These are phyloP conservation scores for Gobio occitaniae DNA, from an alignment of 2,797 vertebrate species.

Conservation along the genomic window DNA sequence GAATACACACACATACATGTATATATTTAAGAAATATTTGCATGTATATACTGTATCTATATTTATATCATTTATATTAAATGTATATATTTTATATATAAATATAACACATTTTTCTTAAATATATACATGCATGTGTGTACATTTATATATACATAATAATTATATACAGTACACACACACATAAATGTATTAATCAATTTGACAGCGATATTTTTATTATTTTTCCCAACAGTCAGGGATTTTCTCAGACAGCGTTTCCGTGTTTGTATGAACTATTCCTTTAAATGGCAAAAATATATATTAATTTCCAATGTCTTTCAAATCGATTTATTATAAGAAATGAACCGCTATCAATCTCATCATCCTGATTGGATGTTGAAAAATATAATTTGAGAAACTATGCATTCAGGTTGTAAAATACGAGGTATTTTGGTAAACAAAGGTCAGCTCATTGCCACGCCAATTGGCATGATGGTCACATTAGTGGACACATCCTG, in stretches of 20 bases:
- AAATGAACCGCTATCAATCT: background rate
- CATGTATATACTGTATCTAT: too few relatives aligned
- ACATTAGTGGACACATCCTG: slow-evolving; percentile 21
- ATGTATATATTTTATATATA: too few relatives aligned
- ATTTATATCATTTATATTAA: too few relatives aligned
- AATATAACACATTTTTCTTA: too few relatives aligned
- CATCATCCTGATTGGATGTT: background rate
- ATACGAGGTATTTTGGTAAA: background rate
- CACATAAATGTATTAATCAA: too few relatives aligned
- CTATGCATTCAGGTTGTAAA: background rate
- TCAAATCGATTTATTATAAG: background rate
- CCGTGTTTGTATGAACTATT: background rate
- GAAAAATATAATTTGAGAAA: background rate
- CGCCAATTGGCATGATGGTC: slow-evolving; percentile 13
- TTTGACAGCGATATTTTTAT: too few relatives aligned
- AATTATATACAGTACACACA: too few relatives aligned
- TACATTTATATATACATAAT: too few relatives aligned
- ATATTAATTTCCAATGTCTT: background rate
- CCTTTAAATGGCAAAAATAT: background rate
- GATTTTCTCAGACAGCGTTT: background rate
- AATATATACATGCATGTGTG: too few relatives aligned
- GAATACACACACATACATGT: too few relatives aligned
- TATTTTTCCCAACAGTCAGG: too few relatives aligned
- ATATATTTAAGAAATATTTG: too few relatives aligned
- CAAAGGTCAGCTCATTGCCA: slow-evolving; percentile 17